phyloP scores from a whole-genome alignment of 2,888 invertebrate species.

The Ferdinandea cuprea region DNA sequence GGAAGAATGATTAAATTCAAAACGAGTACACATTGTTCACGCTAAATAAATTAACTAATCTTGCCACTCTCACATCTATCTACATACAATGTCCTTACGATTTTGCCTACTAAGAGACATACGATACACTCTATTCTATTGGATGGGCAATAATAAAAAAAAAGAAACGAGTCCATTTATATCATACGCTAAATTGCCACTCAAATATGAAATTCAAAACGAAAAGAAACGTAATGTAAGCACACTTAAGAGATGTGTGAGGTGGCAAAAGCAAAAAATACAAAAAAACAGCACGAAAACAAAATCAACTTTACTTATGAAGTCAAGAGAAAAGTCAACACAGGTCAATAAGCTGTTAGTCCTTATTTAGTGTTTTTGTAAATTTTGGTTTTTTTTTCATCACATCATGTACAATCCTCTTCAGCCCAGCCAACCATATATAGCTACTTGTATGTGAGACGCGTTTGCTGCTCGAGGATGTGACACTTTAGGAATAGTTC shows the following conservation, averaged over 20 bases:
- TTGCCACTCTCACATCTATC: too few species aligned
- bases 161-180: conserved; percentile 30
- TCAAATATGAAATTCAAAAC: conserved; percentile 41
- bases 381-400: conserved; percentile 17
- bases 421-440: neutral
- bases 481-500: conserved; percentile 56
- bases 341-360: conserved; percentile 63
- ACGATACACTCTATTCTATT: neutral
- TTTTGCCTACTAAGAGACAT: neutral
- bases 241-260: neutral
- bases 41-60: too few species aligned
- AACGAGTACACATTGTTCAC: too few species aligned
- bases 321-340: conserved; percentile 65
- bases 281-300: neutral
- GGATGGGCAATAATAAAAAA: neutral
- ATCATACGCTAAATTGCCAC: conserved; percentile 40
- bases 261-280: neutral
- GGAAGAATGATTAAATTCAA: too few species aligned
- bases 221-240: neutral
- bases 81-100: too few species aligned
- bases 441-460: neutral
- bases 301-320: conserved; percentile 44
- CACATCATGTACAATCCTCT: neutral
- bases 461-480: conserved; percentile 26
- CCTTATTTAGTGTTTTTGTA: neutral